phyloP scores from a whole-genome alignment of 1,140 invertebrate genomes.

The Drosophila santomea region DNA sequence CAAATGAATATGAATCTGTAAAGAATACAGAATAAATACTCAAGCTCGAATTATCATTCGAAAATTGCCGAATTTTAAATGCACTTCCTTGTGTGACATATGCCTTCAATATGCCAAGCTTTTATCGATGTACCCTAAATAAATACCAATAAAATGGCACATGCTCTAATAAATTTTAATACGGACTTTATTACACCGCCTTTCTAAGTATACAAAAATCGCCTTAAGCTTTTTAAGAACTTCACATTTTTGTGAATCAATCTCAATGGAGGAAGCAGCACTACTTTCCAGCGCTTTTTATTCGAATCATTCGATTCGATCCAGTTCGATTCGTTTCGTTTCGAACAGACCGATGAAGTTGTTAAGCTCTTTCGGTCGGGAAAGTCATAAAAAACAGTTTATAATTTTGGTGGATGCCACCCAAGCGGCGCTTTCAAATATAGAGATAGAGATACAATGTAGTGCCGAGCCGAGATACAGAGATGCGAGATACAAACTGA shows the following conservation, averaged over 20 bases:
- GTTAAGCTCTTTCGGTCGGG: slow-evolving; percentile 22
- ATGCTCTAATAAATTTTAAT: too few species aligned
- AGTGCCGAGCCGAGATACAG: background rate
- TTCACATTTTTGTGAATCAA: background rate
- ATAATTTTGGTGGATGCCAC: slow-evolving; percentile 57
- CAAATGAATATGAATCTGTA: slow-evolving; percentile 21
- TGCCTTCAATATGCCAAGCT: too few species aligned
- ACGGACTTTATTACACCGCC: too few species aligned
- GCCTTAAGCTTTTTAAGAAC: too few species aligned
- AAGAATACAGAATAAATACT: background rate
- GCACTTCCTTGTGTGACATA: background rate
- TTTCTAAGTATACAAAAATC: too few species aligned
- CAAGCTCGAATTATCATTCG: background rate
- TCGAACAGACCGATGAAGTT: slow-evolving; percentile 20
- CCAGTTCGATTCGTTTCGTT: slow-evolving; percentile 34
- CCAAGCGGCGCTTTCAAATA: slow-evolving; percentile 43
- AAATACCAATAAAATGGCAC: too few species aligned
- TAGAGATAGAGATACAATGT: slow-evolving; percentile 4
- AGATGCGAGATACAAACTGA: slow-evolving; percentile 1
- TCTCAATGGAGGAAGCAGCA: background rate
- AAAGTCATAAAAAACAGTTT: slow-evolving; percentile 45
- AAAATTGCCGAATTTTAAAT: slow-evolving; percentile 2
- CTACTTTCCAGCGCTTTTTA: background rate
- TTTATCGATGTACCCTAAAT: too few species aligned
- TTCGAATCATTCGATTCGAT: slow-evolving; percentile 20